phyloP scores from a whole-genome alignment of 1,140 invertebrate species.

The Carposina sasakii region DNA sequence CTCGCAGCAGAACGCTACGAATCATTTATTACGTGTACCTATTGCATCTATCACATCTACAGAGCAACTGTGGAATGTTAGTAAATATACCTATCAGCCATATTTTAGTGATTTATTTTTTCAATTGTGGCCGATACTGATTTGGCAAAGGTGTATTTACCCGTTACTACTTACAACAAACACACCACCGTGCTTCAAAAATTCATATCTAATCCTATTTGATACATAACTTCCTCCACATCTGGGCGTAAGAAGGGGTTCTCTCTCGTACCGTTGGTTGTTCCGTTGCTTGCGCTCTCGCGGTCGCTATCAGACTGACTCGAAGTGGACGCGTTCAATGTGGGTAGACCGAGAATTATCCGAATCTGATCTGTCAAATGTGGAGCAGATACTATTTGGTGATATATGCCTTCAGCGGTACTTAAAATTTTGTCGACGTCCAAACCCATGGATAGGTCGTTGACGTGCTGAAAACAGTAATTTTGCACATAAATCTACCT shows the following conservation, averaged over 20 bases:
- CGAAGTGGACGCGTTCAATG: constrained; percentile 26
- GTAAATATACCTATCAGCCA: too few species aligned
- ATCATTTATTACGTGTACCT: too few species aligned
- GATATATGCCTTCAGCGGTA: constrained; percentile 91
- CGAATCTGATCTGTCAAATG: constrained; percentile 80
- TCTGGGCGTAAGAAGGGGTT: constrained; percentile 21
- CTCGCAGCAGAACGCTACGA: too few species aligned
- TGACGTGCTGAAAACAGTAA: constrained; percentile 85
- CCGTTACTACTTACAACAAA: too few species aligned
- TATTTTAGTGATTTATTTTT: too few species aligned
- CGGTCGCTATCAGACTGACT: constrained; percentile 22
- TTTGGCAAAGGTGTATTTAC: too few species aligned
- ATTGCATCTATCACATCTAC: too few species aligned
- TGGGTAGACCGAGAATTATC: constrained; percentile 77
- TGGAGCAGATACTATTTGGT: constrained; percentile 82
- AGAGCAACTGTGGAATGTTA: too few species aligned
- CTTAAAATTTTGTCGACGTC: constrained; percentile 85
- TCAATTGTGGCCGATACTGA: too few species aligned
- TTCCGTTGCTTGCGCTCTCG: constrained; percentile 5
- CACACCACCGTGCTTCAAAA: constrained; percentile 55
- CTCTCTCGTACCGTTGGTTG: neutral
- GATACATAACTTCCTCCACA: constrained; percentile 71
- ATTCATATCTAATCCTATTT: constrained; percentile 69
- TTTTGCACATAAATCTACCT: neutral
- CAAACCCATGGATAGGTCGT: constrained; percentile 90